phyloP scores from a whole-genome alignment of 2,113 vertebrate species.

The Procavia capensis region DNA sequence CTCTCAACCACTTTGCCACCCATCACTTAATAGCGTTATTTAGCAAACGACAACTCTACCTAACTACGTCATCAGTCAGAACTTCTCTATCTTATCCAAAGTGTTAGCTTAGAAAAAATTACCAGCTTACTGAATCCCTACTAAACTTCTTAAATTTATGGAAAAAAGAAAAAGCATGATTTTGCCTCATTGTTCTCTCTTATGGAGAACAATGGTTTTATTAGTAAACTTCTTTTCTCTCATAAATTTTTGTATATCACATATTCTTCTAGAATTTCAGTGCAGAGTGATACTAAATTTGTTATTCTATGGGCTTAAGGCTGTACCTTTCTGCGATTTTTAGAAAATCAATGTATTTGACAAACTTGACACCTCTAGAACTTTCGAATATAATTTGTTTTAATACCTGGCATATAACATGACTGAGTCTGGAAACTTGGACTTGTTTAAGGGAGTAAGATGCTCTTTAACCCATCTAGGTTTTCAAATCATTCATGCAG shows the following conservation, averaged over 20 bases:
- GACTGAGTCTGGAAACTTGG: not conserved
- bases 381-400: not conserved
- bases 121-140: not conserved
- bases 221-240: not conserved
- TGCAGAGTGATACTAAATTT: not conserved
- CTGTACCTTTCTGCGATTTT: not conserved
- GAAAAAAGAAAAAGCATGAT: not conserved
- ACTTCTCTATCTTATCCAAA: not conserved
- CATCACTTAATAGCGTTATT: not conserved
- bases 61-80: not conserved
- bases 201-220: not conserved
- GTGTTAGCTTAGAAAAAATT: not conserved
- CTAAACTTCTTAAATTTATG: not conserved
- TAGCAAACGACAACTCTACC: not conserved
- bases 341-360: not conserved
- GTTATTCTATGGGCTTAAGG: not conserved
- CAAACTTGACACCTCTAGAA: not conserved
- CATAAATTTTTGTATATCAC: not conserved
- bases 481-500: not conserved
- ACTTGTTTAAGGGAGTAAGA: not conserved
- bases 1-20: no score
- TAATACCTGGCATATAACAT: not conserved
- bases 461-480: not conserved
- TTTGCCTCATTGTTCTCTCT: conserved; percentile 20
- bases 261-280: not conserved